phyloP scores from a whole-genome alignment of 2,888 invertebrate species.

The Coleophora flavipennella region DNA sequence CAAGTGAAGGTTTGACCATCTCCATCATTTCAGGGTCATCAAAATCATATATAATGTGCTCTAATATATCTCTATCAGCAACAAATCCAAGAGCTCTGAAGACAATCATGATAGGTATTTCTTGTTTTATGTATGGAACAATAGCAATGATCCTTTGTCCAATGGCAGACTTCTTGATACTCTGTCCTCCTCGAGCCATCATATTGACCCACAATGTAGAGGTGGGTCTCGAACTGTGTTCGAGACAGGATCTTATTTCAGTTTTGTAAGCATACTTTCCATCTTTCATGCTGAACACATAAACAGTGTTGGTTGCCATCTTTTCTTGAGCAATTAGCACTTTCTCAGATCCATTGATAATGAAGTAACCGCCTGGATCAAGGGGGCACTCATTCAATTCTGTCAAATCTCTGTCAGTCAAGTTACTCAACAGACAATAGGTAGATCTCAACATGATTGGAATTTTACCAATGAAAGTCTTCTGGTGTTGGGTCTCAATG shows the following conservation, averaged over 20 bases:
- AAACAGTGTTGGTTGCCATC: slow-evolving; percentile 99
- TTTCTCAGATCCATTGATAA: slow-evolving; percentile 99
- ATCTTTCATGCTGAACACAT: slow-evolving; percentile 99
- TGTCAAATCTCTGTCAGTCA: slow-evolving; percentile 98
- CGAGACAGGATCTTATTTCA: slow-evolving; percentile 89
- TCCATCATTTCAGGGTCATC: slow-evolving; percentile 99
- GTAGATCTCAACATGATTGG: slow-evolving; percentile 99
- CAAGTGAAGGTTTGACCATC: slow-evolving; percentile 99
- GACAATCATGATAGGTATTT: slow-evolving; percentile 99
- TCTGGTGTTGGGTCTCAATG: slow-evolving; percentile 85
- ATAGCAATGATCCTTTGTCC: slow-evolving; percentile 98
- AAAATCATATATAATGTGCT: slow-evolving; percentile 99
- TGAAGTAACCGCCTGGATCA: slow-evolving; percentile 99
- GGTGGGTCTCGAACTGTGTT: slow-evolving; percentile 90
- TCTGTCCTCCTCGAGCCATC: slow-evolving; percentile 99
- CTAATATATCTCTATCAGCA: slow-evolving; percentile 98
- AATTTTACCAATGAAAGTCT: slow-evolving; percentile 89
- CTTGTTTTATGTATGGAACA: slow-evolving; percentile 98
- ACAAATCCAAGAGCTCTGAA: slow-evolving; percentile 99
- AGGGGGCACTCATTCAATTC: slow-evolving; percentile 99
- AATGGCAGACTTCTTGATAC: slow-evolving; percentile 98
- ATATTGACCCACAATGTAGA: slow-evolving; percentile 99
- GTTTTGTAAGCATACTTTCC: slow-evolving; percentile 99
- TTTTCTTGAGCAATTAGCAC: slow-evolving; percentile 99
- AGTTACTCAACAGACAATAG: slow-evolving; percentile 93